phyloP scores from a whole-genome alignment of 2,797 vertebrate species.

The Rhadinocentrus ornatus region DNA sequence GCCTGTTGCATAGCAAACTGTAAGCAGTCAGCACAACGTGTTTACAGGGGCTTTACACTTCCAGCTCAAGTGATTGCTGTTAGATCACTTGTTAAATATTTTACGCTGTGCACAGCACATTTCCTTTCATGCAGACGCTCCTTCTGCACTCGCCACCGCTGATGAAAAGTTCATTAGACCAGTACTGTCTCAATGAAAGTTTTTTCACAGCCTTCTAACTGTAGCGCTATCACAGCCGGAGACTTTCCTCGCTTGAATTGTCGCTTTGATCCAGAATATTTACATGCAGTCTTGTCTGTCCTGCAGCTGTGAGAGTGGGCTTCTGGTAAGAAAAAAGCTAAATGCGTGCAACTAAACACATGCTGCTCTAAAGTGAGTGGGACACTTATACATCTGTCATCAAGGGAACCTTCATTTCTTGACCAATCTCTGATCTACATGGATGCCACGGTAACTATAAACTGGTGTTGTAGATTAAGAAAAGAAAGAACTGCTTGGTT shows the following conservation, averaged over 20 bases:
- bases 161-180: slow-evolving; percentile 11
- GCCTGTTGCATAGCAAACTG: slow-evolving; percentile 3
- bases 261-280: slow-evolving; percentile 45
- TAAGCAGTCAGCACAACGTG: slow-evolving; percentile 19
- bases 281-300: slow-evolving; percentile 7
- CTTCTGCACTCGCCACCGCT: slow-evolving; percentile 5
- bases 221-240: background rate
- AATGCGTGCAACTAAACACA: background rate
- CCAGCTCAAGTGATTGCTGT: slow-evolving; percentile 18
- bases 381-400: too few species aligned
- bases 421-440: background rate
- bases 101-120: slow-evolving; percentile 57
- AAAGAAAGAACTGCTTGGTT: background rate
- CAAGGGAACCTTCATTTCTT: too few species aligned
- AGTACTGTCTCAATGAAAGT: slow-evolving; percentile 35
- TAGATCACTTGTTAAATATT: slow-evolving; percentile 58
- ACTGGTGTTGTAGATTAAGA: too few species aligned
- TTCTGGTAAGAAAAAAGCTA: background rate
- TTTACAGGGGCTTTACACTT: slow-evolving; percentile 35
- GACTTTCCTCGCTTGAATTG: slow-evolving; percentile 13
- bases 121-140: slow-evolving; percentile 32
- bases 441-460: background rate
- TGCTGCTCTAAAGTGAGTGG: background rate
- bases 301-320: slow-evolving; percentile 21
- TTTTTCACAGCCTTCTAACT: slow-evolving; percentile 19